A percentile compares a stretch with the other conserved stretches of the same genome.
phyloP scores from a whole-genome alignment of 2,797 vertebrate genomes.

The Acipenser transmontanus region DNA sequence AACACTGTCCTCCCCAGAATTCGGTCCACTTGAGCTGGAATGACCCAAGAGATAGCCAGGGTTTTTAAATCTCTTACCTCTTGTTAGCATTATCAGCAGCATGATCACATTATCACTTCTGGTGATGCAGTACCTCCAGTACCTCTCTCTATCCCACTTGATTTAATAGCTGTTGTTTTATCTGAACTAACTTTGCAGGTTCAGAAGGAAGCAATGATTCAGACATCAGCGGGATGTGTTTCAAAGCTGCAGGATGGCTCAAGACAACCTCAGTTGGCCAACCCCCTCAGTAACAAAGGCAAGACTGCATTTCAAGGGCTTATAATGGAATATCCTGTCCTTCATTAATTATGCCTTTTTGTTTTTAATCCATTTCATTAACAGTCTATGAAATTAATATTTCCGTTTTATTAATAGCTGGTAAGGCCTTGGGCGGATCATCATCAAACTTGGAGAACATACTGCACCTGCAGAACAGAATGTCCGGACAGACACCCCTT shows the following conservation, averaged over 20 bases:
- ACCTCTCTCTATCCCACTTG: neutral
- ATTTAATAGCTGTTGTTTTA: neutral
- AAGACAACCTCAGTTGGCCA: constrained; percentile 64
- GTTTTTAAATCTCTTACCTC: too few species aligned
- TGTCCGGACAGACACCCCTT: constrained; percentile 42
- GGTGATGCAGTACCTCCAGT: neutral
- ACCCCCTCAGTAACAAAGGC: constrained; percentile 62
- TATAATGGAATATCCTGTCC: too few species aligned
- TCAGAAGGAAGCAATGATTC: constrained; percentile 57
- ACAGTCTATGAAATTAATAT: neutral
- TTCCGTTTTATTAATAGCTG: neutral
- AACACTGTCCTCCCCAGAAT: too few species aligned
- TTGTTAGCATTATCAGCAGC: too few species aligned
- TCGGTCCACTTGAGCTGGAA: too few species aligned
- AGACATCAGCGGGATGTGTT: constrained; percentile 53
- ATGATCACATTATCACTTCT: too few species aligned
- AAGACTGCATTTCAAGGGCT: constrained; percentile 4
- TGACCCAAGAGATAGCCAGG: too few species aligned
- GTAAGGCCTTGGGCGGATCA: neutral
- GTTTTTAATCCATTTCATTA: neutral
- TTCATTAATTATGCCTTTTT: neutral
- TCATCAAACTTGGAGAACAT: constrained; percentile 45
- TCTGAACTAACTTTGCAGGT: constrained; percentile 35
- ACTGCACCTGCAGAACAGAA: constrained; percentile 51
- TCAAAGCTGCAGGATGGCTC: constrained; percentile 62